Base-by-base conservation (phyloP, 23 tunicate genomes). In the Pegea sp. region DNA sequence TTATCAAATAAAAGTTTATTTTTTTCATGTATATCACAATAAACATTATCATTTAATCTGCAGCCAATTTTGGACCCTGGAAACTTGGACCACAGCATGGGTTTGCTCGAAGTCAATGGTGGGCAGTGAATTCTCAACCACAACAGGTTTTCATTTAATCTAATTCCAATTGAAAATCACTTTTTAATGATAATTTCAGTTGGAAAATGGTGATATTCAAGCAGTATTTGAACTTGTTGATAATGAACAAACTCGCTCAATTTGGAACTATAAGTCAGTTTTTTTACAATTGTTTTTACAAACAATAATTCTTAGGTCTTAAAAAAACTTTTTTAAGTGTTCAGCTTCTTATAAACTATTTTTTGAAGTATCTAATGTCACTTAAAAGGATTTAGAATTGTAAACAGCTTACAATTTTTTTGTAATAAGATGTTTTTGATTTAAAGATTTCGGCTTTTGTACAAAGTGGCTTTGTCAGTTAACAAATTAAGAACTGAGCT, bases 1-100 rank as follows among this genome's bases (percentile, higher is more conserved):
- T 38, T 56, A 7, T 7, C 44, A 26, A 6, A 26, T 24, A 56
- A 7, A n/a, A 26, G 21, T 28, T 0, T 1, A 56, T 19, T 18
- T 51, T 51, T 19, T 51, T 51, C 23, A 51, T 51, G 0, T 51
- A 13, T n/a, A n/a, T n/a, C n/a, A n/a, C n/a, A n/a, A n/a, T n/a
- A n/a, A n/a, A n/a, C n/a, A n/a, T n/a, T n/a, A n/a, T n/a, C n/a
- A n/a, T 38, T 38, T n/a, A n/a, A n/a, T n/a, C n/a, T 78, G 8
- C 34, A 81, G 93, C 98, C 33, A 90, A 90, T 52, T 90, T 90
- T 67, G 98, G 98, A 26, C 91, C 98, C 3, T 90, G 98, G 98
- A 44, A 51, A 23, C 11, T 26, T 30, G 98, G 98, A 1, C 92
- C 98, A 8, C 98, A 90, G 42, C 98, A 90, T 48, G 98, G 98